Evolutionary conservation across 2,113 vertebrate species (phyloP).

Genomic region (Cyanocitta stelleri): DNA sequence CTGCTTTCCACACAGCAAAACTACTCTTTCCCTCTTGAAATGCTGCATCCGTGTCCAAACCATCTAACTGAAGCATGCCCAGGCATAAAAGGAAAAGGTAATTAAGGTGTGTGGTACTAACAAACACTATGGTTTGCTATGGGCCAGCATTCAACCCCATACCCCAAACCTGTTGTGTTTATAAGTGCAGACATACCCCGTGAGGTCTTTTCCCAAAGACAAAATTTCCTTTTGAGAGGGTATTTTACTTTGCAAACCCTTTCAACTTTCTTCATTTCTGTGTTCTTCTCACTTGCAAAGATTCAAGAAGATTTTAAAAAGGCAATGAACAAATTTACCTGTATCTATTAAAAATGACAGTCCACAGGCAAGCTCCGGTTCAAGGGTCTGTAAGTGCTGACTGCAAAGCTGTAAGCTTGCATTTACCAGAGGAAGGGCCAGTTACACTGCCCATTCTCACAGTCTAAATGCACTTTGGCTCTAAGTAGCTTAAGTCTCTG

Average conservation of each 20-base stretch:
- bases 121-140: not conserved
- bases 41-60: not conserved
- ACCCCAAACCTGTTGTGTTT: not conserved
- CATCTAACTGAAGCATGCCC: not conserved
- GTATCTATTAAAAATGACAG: not conserved
- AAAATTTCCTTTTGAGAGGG: not conserved
- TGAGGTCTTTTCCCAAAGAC: not conserved
- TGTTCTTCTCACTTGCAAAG: not conserved
- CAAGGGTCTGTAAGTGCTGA: not conserved
- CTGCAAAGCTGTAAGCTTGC: not conserved
- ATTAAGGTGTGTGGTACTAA: not conserved
- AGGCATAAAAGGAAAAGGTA: not conserved
- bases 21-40: not conserved
- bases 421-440: not conserved
- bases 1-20: not conserved
- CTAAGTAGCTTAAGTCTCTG: not conserved
- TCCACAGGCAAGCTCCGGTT: not conserved
- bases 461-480: not conserved
- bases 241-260: not conserved
- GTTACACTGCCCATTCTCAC: not conserved
- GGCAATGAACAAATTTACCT: not conserved
- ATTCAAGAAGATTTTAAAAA: not conserved
- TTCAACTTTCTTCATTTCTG: not conserved
- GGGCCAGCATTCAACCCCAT: not conserved
- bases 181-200: not conserved